Base-by-base conservation (phyloP, 1,140 invertebrate species). In the Anoplophora glabripennis region DNA sequence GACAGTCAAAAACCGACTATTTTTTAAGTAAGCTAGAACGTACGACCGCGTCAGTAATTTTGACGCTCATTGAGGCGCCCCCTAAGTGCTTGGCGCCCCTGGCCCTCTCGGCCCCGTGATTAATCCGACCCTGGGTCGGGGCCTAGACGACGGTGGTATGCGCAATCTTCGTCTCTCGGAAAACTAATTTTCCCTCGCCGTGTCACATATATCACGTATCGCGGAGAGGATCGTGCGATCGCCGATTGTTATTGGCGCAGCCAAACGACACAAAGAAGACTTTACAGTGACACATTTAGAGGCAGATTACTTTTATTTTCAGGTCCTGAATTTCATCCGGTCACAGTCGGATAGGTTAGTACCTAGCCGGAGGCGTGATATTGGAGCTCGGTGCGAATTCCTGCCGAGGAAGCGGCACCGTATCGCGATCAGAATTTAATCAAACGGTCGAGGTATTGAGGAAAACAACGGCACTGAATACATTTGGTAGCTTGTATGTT, bases 241-340 rank as follows among this genome's bases (percentile, higher is more conserved):
- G 66, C 55, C 72, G 68, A 70, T 71, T 69, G 65, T 72, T 72
- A 74, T 72, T 70, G 71, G 66, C 63, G 59, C 59, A 61, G 61
- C 62, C 54, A 64, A 71, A 72, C 69, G 69, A 73, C 68, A 72
- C 72, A 74, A 74, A 74, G 73, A 74, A 73, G 73, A 74, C 72
- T 75, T 75, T 73, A 75, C 73, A 67, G 54, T 75, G 73, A 75
- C 73, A 75, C 71, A 73, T 75, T 75, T 73, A 72, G 59, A 73
- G 69, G 68, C 66, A 69, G 73, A 75, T 75, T 75, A 75, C 73
- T 75, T 75, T 75, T 75, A 75, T 74, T 75, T 70, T 68, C 69
- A 60, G 63, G 51, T 67, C 61, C 57, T 61, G 64, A 61, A 70
- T 72, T 68, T 66, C 67, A 64, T 64, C 53, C 63, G 64, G 67